Base-by-base conservation (phyloP, 2,797 vertebrate species). In the Serranus cabrilla region DNA sequence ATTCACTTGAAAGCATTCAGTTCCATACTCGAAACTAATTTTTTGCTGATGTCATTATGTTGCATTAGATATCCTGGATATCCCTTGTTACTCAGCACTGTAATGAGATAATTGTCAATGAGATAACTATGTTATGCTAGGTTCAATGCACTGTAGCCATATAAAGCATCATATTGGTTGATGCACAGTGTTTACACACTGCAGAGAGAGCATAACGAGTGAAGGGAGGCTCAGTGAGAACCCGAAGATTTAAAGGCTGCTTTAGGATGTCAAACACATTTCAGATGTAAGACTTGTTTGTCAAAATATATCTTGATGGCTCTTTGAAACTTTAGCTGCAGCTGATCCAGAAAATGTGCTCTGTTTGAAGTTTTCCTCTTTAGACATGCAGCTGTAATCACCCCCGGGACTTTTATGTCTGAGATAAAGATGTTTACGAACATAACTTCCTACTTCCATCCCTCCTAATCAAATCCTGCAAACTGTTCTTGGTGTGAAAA, bases 361-460 rank as follows among this genome's bases (percentile, higher is more conserved):
- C 25, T 3, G 61, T 71, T 73, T 79, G 65, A 74, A 51, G 67
- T 64, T 39, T 50, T 37, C 14, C 57, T 69, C 17, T 51, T 71
- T 27, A 71, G 70, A 49, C 11, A 62, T 46, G 34, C 11, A 52
- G 16, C 63, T 69, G 14, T 78, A 59, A 76, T 74, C 64, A 43
- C 6, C 11, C 40, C 39, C 0, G 17, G 13, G 2, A 16, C 11
- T 37, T 50, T 52, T 4, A 5, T 52, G 5, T 39, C 18, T 39
- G 21, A 14, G n/a, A 55, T 50, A 0, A 34, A 18, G 59, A 66
- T n/a, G 45, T 16, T 74, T 8, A 58, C 31, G 18, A 23, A 47
- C 45, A 31, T 20, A 17, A n/a, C 50, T 58, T 61, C 64, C 27
- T 27, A 4, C 13, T 63, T 46, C 17, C 13, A 18, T 60, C 13